These are phyloP conservation scores for Hippoglossus hippoglossus DNA, from an alignment of 2,797 vertebrate species.

Conservation along the genomic window DNA sequence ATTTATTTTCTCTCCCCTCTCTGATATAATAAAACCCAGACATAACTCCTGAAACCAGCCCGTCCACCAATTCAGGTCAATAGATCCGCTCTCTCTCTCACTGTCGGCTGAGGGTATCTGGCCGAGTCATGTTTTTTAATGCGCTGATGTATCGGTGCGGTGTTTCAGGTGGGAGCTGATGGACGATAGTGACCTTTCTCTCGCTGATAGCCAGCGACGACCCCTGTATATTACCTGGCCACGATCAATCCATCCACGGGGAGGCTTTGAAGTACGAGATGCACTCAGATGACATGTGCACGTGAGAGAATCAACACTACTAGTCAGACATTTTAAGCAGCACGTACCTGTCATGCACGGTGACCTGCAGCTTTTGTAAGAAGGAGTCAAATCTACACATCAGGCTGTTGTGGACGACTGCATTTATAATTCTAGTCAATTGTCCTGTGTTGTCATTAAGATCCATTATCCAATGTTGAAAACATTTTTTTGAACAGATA, in stretches of 20 bases:
- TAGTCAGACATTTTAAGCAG: neutral
- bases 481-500: slow-evolving; percentile 20
- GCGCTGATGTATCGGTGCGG: slow-evolving; percentile 51
- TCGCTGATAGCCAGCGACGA: slow-evolving; percentile 57
- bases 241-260: slow-evolving; percentile 43
- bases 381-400: neutral
- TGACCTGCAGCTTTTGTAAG: neutral
- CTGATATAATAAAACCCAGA: slow-evolving; percentile 38
- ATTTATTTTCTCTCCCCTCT: slow-evolving; percentile 37
- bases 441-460: neutral
- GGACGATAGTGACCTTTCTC: slow-evolving; percentile 71
- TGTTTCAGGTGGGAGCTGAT: slow-evolving; percentile 55
- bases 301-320: neutral
- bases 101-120: slow-evolving; percentile 23
- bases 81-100: slow-evolving; percentile 53
- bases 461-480: slow-evolving; percentile 20
- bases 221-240: slow-evolving; percentile 59
- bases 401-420: neutral
- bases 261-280: slow-evolving; percentile 14
- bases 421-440: slow-evolving; percentile 16
- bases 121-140: slow-evolving; percentile 40
- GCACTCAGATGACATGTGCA: neutral
- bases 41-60: slow-evolving; percentile 49
- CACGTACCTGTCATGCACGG: neutral
- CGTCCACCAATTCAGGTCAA: slow-evolving; percentile 43